Evolutionary conservation across 2,113 vertebrate species (phyloP).

Genomic region (Campylomormyrus tamandua): DNA sequence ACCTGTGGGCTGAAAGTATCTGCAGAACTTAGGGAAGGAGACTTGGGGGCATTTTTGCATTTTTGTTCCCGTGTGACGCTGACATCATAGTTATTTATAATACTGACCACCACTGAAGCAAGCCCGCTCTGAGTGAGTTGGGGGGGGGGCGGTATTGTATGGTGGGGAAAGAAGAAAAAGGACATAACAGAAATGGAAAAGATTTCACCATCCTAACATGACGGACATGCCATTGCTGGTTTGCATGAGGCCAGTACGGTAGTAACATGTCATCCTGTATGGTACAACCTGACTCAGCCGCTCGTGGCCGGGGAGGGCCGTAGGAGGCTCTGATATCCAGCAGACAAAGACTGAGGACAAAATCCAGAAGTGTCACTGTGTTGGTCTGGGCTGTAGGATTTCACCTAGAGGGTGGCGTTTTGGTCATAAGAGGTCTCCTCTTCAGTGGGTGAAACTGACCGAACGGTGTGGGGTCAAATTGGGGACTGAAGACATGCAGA

Average conservation of each 20-base stretch:
- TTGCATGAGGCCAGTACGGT: conserved; percentile 23
- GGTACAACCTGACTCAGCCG: conserved; percentile 27
- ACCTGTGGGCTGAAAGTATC: not conserved
- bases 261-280: conserved; percentile 21
- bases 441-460: not conserved
- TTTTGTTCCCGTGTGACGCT: not conserved
- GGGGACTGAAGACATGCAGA: not conserved
- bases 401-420: not conserved
- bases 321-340: conserved; percentile 33
- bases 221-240: conserved; percentile 5
- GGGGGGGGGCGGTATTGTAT: not conserved
- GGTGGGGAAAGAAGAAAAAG: not conserved
- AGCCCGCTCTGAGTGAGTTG: not conserved
- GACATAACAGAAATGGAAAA: not conserved
- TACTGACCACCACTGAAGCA: not conserved
- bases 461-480: not conserved
- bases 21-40: not conserved
- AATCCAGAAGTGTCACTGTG: too few relatives aligned
- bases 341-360: conserved; percentile 25
- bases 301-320: conserved; percentile 13
- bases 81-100: not conserved
- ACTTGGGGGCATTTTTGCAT: not conserved
- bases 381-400: not conserved
- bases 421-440: not conserved
- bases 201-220: not conserved